Evolutionary conservation across 92 coral and sea anemone genomes (phyloP), one percentile per base, ranked within the genome.

Genomic region (Pocillopora grandis): DNA sequence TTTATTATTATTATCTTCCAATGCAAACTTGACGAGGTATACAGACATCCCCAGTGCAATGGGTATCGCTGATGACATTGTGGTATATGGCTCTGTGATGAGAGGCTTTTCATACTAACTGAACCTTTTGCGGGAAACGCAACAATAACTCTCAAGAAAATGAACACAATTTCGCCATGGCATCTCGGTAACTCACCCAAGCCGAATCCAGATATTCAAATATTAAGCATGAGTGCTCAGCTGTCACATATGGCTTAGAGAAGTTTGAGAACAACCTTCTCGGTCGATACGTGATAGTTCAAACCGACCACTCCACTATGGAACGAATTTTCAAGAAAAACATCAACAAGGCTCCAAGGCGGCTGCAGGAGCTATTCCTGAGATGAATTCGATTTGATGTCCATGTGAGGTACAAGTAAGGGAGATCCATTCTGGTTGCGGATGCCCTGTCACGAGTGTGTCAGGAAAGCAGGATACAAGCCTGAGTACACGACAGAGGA

Each of bases 1-100:
- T 27, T 27, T 27, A 27, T 27, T 27, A 27, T 27, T 27, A 27
- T 27, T 27, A 66, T 27, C 48, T 27, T 66, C 48, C 91, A 88
- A 61, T 88, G 76, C 64, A 91, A 88, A 75, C 61, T 91, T 21
- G 89, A 90, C 66, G 93, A 84, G 60, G 79, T 87, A 6, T 77
- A 89, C 90, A 75, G 23, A 49, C 85, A 85, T 87, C 23, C 88
- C 91, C 13, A 88, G 66, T 67, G 81, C 79, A 68, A 82, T 78
- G 67, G 84, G 87, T 8, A 84, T 88, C 27, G 88, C 92, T 16
- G 93, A 91, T 57, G 78, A 88, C 58, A 83, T 87, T 10, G 75
- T 87, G 48, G 72, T 88, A 11, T 84, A 31, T 36, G 91, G 91
- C 35, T 65, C 88, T 27, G 31, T 27, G 31, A 27, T 27, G 31